phyloP scores from a whole-genome alignment of 2,888 invertebrate species.

The Polyommatus iphigenia region DNA sequence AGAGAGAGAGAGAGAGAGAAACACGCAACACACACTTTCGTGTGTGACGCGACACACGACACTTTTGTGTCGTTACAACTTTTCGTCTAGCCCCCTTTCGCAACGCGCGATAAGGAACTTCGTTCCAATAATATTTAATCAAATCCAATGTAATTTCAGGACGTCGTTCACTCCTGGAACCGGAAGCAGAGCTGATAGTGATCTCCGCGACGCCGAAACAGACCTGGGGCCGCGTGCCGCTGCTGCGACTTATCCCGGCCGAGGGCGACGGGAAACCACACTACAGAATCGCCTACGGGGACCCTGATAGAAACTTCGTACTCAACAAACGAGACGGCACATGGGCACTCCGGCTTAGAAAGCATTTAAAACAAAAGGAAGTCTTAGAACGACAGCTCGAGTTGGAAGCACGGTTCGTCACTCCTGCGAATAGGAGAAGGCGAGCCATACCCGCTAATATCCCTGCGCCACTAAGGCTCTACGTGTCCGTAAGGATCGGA shows the following conservation, averaged over 20 bases:
- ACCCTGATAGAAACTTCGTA: constrained; percentile 56
- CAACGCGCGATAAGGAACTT: no score
- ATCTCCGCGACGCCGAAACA: constrained; percentile 57
- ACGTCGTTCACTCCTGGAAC: constrained; percentile 64
- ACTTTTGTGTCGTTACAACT: no score
- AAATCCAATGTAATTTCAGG: constrained; percentile 46
- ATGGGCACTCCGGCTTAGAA: constrained; percentile 63
- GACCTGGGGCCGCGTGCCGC: constrained; percentile 67
- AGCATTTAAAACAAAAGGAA: constrained; percentile 52
- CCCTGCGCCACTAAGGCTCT: constrained; percentile 64
- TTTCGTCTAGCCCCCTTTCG: no score
- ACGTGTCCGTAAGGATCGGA: constrained; percentile 62
- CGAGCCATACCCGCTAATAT: constrained; percentile 45
- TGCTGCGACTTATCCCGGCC: constrained; percentile 65
- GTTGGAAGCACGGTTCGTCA: constrained; percentile 66
- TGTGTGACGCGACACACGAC: no score
- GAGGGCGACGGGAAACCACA: constrained; percentile 60
- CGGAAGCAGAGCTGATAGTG: constrained; percentile 65
- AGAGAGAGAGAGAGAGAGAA: no score
- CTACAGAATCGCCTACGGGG: constrained; percentile 68
- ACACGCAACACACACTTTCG: no score
- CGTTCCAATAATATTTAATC: no score
- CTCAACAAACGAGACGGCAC: constrained; percentile 64
- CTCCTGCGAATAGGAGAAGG: constrained; percentile 45
- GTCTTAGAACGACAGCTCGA: constrained; percentile 60